Conservation (phyloP, 2,888 invertebrate genomes). For the Petrophora chlorosata region DNA sequence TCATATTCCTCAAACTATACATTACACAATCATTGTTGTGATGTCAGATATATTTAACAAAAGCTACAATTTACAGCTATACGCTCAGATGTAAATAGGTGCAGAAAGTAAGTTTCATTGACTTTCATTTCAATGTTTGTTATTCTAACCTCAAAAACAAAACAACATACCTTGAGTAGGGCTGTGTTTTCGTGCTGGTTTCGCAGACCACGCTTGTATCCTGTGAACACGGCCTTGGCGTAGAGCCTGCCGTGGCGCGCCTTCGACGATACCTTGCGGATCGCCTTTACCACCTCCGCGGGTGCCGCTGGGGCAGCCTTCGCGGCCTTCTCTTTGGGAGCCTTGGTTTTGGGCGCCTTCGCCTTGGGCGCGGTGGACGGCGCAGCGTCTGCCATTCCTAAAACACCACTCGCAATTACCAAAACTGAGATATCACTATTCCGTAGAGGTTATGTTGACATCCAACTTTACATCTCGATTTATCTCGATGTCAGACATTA, state of each 20-base stretch:
- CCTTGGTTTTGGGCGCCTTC: constrained; percentile 83
- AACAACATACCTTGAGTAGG: constrained; percentile 88
- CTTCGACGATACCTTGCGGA: constrained; percentile 77
- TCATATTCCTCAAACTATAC: too few species aligned
- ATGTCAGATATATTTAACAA: too few species aligned
- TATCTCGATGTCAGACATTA: constrained; percentile 51
- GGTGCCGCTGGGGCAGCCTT: constrained; percentile 83
- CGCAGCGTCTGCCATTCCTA: constrained; percentile 86
- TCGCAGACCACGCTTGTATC: constrained; percentile 96
- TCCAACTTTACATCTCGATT: constrained; percentile 59
- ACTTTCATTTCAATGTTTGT: too few species aligned
- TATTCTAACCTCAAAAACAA: constrained; percentile 27
- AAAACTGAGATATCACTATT: constrained; percentile 36
- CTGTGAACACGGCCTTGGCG: constrained; percentile 98
- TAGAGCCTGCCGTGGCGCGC: constrained; percentile 93
- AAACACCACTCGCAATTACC: constrained; percentile 49
- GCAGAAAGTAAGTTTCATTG: too few species aligned
- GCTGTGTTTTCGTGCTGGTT: constrained; percentile 99
- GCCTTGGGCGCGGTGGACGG: constrained; percentile 82
- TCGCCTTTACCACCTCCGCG: constrained; percentile 78
- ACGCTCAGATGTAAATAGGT: too few species aligned
- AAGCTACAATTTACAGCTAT: too few species aligned
- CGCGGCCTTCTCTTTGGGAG: constrained; percentile 81
- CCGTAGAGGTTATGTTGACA: constrained; percentile 78
- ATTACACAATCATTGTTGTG: too few species aligned